Evolutionary conservation across 2,888 invertebrate species (phyloP).

Genomic region (Yponomeuta evonymella): DNA sequence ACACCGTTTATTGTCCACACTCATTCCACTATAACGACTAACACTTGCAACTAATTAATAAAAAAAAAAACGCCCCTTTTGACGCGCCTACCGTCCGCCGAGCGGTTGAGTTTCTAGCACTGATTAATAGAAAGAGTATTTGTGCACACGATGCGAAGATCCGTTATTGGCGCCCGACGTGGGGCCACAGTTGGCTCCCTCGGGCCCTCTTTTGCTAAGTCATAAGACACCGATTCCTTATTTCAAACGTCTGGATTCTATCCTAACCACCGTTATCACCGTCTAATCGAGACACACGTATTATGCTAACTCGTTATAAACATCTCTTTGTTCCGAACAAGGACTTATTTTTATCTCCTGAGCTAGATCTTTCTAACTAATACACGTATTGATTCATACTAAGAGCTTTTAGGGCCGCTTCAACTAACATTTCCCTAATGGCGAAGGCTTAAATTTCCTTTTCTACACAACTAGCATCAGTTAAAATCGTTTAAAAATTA

Average conservation of each 20-base stretch:
- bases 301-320: conserved; percentile 42
- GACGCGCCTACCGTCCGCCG: conserved; percentile 35
- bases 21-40: conserved; percentile 61
- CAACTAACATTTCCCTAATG: conserved; percentile 43
- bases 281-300: conserved; percentile 44
- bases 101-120: conserved; percentile 31
- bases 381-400: conserved; percentile 60
- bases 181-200: conserved; percentile 30
- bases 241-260: conserved; percentile 12
- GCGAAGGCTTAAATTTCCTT: conserved; percentile 37
- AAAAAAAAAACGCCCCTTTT: conserved; percentile 30
- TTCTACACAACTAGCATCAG: conserved; percentile 65
- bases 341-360: conserved; percentile 36
- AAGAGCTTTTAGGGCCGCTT: conserved; percentile 60
- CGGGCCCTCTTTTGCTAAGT: conserved; percentile 21
- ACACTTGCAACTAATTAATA: conserved; percentile 55
- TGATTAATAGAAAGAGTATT: conserved; percentile 63
- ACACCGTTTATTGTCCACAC: conserved; percentile 69
- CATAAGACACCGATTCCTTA: conserved; percentile 32
- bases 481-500: conserved; percentile 65
- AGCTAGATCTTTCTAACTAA: conserved; percentile 39
- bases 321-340: conserved; percentile 48
- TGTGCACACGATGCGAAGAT: conserved; percentile 51
- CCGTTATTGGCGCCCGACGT: conserved; percentile 31
- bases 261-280: conserved; percentile 20